phyloP scores from a whole-genome alignment of 2,797 vertebrate species.

The Helostoma temminkii region DNA sequence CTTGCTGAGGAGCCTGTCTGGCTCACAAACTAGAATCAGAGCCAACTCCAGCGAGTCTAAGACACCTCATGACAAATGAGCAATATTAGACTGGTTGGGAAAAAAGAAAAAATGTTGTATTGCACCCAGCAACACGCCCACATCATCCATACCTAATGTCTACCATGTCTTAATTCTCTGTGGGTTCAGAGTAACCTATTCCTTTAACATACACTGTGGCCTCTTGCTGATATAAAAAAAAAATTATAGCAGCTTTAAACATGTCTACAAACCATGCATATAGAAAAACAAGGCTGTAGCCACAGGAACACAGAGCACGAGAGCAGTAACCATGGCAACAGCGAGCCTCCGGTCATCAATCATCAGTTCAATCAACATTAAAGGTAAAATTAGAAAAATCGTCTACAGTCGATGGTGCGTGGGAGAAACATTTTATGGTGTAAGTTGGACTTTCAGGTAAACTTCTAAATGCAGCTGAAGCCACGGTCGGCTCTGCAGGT shows the following conservation, averaged over 20 bases:
- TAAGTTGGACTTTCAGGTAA: not conserved
- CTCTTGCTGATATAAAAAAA: not conserved
- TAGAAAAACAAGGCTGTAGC: not conserved
- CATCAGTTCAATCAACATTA: slow-evolving; percentile 44
- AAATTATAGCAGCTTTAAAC: not conserved
- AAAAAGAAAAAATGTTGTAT: too few species aligned
- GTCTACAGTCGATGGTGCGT: slow-evolving; percentile 6
- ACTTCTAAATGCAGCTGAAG: too few species aligned
- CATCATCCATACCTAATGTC: too few species aligned
- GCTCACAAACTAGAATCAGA: too few species aligned
- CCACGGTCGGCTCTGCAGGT: not conserved
- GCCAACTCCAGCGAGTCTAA: too few species aligned
- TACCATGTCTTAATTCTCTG: too few species aligned
- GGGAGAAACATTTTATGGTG: too few species aligned
- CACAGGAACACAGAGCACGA: slow-evolving; percentile 5
- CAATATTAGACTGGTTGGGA: too few species aligned
- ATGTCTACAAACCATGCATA: not conserved
- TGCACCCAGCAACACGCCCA: too few species aligned
- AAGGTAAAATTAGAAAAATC: slow-evolving; percentile 39
- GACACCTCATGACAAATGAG: too few species aligned
- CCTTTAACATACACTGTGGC: not conserved
- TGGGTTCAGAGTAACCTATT: too few species aligned
- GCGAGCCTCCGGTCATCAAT: slow-evolving; percentile 38
- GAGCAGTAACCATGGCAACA: slow-evolving; percentile 56
- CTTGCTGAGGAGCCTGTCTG: too few species aligned